Evolutionary conservation across 2,888 invertebrate genomes (phyloP).

Genomic region (Helobdella robusta): DNA sequence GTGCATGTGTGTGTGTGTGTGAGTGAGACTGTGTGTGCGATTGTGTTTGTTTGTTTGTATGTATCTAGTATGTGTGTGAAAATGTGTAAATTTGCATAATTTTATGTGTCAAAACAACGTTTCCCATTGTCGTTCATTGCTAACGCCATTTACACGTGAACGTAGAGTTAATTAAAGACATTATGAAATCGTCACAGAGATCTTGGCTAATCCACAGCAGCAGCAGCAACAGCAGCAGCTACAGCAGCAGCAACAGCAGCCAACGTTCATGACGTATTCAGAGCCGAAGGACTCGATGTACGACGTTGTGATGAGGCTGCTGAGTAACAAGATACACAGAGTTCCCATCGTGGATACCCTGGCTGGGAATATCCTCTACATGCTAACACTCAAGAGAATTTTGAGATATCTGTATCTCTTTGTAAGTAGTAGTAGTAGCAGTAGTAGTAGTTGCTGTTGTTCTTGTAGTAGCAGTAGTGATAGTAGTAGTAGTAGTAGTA

Average conservation of each 20-base stretch:
- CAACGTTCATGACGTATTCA: conserved; percentile 12
- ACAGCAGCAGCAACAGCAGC: no score
- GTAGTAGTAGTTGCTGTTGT: not conserved
- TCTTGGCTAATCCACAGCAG: not conserved
- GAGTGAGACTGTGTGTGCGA: no score
- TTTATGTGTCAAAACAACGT: no score
- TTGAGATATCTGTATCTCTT: conserved; percentile 28
- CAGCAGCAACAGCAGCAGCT: no score
- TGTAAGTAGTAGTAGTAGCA: conserved; percentile 10
- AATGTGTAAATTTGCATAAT: no score
- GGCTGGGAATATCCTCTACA: conserved; percentile 28
- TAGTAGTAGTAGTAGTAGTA: not conserved
- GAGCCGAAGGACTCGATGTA: conserved; percentile 24
- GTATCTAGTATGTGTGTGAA: no score
- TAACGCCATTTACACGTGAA: no score
- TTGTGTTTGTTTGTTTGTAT: no score
- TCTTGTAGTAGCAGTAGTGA: not conserved
- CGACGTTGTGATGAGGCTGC: conserved; percentile 22
- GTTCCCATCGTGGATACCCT: conserved; percentile 25
- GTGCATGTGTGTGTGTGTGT: no score
- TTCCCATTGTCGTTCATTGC: no score
- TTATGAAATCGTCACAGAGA: no score
- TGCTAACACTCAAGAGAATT: conserved; percentile 27
- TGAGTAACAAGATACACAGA: conserved; percentile 24
- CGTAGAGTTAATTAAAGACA: no score